Evolutionary conservation across 2,113 vertebrate species (phyloP).

Genomic region (Forbesichthys papilliferus): DNA sequence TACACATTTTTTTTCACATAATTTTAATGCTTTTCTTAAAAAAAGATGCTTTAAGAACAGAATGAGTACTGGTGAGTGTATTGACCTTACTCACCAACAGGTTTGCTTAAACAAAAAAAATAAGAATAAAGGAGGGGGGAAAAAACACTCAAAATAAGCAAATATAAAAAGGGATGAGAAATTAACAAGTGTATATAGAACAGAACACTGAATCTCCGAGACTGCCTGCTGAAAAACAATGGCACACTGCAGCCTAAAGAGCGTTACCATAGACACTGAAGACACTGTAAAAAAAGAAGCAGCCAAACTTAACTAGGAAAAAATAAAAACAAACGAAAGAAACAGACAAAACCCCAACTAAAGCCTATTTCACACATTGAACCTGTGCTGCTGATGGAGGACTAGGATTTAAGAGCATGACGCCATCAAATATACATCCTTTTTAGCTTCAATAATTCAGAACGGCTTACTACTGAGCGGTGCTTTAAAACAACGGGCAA

Average conservation of each 20-base stretch:
- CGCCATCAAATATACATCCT: conserved; percentile 31
- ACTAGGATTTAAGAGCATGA: conserved; percentile 34
- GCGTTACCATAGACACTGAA: conserved; percentile 36
- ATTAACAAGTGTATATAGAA: conserved; percentile 30
- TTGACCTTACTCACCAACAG: conserved; percentile 67
- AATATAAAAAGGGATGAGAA: conserved; percentile 46
- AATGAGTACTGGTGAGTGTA: conserved; percentile 52
- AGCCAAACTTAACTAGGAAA: conserved; percentile 17
- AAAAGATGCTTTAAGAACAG: conserved; percentile 62
- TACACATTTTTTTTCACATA: conserved; percentile 52
- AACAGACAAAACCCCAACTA: background rate
- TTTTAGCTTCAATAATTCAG: conserved; percentile 22
- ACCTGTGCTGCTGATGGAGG: conserved; percentile 10
- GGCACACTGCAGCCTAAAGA: conserved; percentile 50
- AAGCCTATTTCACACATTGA: conserved; percentile 32
- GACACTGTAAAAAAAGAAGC: conserved; percentile 20
- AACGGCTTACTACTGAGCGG: conserved; percentile 45
- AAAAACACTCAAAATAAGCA: conserved; percentile 44
- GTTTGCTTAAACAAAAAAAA: conserved; percentile 53
- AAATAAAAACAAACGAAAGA: background rate
- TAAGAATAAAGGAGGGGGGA: conserved; percentile 28
- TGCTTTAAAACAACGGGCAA: conserved; percentile 43
- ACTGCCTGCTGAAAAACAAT: conserved; percentile 32
- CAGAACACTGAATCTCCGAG: conserved; percentile 26
- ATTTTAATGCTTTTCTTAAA: conserved; percentile 77